Evolutionary conservation across 2,797 vertebrate species (phyloP).

Genomic region (Myotis myotis): DNA sequence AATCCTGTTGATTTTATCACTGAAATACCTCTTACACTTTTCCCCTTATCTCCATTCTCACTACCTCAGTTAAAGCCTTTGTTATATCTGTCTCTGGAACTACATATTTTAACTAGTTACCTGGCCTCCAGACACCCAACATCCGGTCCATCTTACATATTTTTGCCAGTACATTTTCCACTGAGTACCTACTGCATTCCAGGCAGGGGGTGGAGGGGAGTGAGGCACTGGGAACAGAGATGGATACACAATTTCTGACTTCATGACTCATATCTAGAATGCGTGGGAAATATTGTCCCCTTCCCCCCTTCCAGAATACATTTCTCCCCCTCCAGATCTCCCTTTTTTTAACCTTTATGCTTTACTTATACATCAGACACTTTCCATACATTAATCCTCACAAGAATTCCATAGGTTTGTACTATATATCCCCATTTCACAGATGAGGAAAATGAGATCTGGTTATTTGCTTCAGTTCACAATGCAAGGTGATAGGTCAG

Average conservation of each 20-base stretch:
- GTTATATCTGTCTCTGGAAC: background rate
- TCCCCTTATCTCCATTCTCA: conserved; percentile 38
- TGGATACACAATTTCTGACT: background rate
- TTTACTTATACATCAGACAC: background rate
- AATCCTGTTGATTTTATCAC: conserved; percentile 48
- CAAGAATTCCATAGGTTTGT: background rate
- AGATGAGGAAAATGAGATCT: conserved; percentile 19
- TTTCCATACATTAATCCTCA: background rate
- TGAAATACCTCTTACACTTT: background rate
- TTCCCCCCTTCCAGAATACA: conserved; percentile 8
- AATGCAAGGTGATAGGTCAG: background rate
- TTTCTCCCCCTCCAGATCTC: background rate
- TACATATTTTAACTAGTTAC: background rate
- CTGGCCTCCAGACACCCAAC: background rate
- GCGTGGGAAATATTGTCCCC: background rate
- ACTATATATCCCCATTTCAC: conserved; percentile 16
- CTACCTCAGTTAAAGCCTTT: background rate
- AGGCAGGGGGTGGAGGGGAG: background rate
- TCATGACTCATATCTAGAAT: conserved; percentile 8
- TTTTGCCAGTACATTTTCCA: background rate
- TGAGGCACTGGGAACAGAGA: background rate
- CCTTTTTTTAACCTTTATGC: background rate
- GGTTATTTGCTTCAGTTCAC: background rate
- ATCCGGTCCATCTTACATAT: background rate
- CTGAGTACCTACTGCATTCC: background rate